phyloP scores from a whole-genome alignment of 2,113 vertebrate genomes.

The Nibea coibor region DNA sequence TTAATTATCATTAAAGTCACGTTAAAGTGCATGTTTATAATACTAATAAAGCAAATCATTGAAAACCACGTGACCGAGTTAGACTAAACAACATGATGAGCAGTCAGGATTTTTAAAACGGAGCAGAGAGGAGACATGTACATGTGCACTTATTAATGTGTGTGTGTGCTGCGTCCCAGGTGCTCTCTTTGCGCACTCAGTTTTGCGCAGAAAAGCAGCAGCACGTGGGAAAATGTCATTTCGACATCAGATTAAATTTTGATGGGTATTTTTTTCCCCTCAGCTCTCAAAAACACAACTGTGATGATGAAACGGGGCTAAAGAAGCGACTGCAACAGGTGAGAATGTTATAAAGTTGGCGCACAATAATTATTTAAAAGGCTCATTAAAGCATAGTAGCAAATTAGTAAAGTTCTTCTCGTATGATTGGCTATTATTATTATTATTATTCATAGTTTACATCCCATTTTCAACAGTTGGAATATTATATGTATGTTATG shows the following conservation, averaged over 20 bases:
- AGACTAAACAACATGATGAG: background rate
- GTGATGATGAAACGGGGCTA: background rate
- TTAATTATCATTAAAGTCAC: background rate
- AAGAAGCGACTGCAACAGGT: background rate
- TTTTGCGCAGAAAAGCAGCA: background rate
- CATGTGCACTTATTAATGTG: background rate
- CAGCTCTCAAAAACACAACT: too few species aligned
- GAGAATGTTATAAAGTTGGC: background rate
- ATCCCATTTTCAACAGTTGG: background rate
- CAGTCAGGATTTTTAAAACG: too few species aligned
- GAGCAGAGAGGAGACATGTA: background rate
- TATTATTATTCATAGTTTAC: too few species aligned
- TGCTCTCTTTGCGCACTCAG: background rate
- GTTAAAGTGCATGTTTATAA: background rate
- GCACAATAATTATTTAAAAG: background rate
- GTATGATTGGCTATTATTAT: too few species aligned
- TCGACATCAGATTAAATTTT: background rate
- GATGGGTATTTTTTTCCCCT: background rate
- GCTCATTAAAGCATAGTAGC: background rate
- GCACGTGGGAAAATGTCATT: background rate
- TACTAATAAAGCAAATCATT: background rate
- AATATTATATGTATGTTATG: conserved; percentile 27
- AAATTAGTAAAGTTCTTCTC: background rate
- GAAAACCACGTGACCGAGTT: background rate
- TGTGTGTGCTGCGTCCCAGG: background rate